A percentile compares a stretch with the other conserved stretches of the same genome.
Conservation (phyloP, 2,888 invertebrate genomes). For the Pammene aurita region DNA sequence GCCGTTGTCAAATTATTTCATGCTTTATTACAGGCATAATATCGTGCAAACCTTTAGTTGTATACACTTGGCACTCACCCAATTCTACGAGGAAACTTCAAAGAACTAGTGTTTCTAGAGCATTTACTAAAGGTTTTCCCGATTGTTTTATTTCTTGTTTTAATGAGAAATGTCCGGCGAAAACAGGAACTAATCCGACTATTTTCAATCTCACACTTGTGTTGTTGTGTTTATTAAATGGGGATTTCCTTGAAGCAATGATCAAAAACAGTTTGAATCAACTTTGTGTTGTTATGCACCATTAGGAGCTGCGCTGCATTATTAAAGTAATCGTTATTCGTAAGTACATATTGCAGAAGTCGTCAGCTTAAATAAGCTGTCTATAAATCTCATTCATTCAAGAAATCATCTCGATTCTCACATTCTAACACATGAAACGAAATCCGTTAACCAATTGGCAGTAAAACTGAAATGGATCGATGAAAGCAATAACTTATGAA, state of each 20-base stretch:
- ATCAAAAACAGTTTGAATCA: neutral
- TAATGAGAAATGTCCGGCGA: slow-evolving; percentile 18
- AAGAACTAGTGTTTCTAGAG: slow-evolving; percentile 31
- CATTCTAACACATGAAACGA: neutral
- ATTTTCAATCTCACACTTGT: neutral
- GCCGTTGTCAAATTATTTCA: slow-evolving; percentile 29
- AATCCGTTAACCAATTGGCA: slow-evolving; percentile 12
- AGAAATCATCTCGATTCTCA: neutral
- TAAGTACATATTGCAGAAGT: too few relatives aligned
- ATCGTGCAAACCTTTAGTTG: slow-evolving; percentile 15
- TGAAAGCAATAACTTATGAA: slow-evolving; percentile 29
- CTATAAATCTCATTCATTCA: too few relatives aligned
- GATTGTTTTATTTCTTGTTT: slow-evolving; percentile 26
- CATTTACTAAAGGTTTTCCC: slow-evolving; percentile 20
- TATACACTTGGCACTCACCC: slow-evolving; percentile 25
- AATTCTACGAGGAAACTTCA: slow-evolving; percentile 36
- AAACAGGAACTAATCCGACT: slow-evolving; percentile 18
- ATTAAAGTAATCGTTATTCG: too few relatives aligned
- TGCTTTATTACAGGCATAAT: slow-evolving; percentile 31
- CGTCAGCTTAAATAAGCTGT: too few relatives aligned
- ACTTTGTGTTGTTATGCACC: neutral
- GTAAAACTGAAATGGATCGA: slow-evolving; percentile 15
- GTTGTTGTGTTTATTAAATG: neutral
- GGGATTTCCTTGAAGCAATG: neutral
- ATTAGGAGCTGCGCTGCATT: too few relatives aligned